phyloP scores from a whole-genome alignment of 2,113 vertebrate species.

The Siphamia tubifer region DNA sequence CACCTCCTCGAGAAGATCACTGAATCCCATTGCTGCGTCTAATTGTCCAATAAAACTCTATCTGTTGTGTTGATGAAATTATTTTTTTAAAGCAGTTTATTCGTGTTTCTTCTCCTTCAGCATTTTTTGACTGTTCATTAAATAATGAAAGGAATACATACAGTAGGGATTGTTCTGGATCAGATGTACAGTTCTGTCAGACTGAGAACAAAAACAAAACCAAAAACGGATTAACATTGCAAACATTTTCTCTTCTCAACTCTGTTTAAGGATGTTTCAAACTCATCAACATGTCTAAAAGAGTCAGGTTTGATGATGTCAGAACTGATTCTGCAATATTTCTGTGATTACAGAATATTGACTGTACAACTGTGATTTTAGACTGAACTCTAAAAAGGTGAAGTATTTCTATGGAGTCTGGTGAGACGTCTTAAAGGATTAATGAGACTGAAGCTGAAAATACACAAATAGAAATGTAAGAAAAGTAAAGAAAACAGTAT shows the following conservation, averaged over 20 bases:
- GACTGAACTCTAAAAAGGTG: neutral
- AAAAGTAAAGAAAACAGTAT: conserved; percentile 33
- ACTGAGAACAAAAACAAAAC: too few species aligned
- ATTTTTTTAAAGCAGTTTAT: neutral
- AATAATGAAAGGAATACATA: neutral
- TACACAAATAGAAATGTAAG: too few species aligned
- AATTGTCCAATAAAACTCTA: too few species aligned
- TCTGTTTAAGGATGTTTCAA: too few species aligned
- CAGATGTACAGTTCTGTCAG: neutral
- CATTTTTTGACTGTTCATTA: neutral
- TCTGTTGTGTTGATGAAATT: neutral
- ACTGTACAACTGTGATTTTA: neutral
- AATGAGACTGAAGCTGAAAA: neutral
- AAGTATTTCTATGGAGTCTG: conserved; percentile 45
- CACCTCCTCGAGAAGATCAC: conserved; percentile 74
- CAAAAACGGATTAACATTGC: too few species aligned
- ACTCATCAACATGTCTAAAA: too few species aligned
- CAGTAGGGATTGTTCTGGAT: too few species aligned
- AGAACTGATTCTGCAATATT: too few species aligned
- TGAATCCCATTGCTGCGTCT: conserved; percentile 67
- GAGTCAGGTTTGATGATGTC: too few species aligned
- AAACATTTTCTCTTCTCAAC: too few species aligned
- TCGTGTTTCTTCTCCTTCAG: neutral
- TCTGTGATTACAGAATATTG: too few species aligned
- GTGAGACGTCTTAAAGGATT: conserved; percentile 64